Base-by-base conservation (phyloP, 2,888 invertebrate species). In the Holacanthella duospinosa region DNA sequence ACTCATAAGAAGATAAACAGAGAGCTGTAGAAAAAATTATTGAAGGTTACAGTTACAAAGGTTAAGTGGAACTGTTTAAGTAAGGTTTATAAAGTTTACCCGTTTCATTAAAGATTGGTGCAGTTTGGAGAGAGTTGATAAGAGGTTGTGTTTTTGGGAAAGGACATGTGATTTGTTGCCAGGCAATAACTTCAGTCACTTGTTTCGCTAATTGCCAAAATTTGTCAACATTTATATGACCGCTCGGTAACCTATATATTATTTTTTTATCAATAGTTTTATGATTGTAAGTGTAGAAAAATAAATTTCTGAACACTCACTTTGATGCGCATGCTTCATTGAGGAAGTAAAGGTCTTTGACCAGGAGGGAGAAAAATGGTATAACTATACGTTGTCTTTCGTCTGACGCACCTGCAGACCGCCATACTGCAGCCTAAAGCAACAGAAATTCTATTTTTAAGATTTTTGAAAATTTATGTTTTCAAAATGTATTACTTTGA, bases 401-500 rank as follows among this genome's bases (percentile, higher is more conserved):
- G 59, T 74, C 74, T 6, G 74, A 70, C 6, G 74, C 73, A 25
- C 73, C 74, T 3, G 70, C 73, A 0, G 74, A 74, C 57, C 75
- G 60, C 74, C 74, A 74, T 54, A 75, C 78, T 16, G 81, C 82
- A 25, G 81, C 80, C 75, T 82, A 58, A n/a, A 58, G 56, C 56
- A 55, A 28, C 6, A n/a, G n/a, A 12, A 26, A 55, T 19, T n/a
- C n/a, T n/a, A n/a, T n/a, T n/a, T n/a, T n/a, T n/a, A n/a, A n/a
- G n/a, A 55, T 27, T 28, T 56, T 56, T 28, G 29, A 56, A 56
- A 9, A 12, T 21, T 21, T 12, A 58, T 3, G 24, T 55, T 26
- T 24, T 26, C 26, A 16, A 21, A 16, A 12, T 26, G 3, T 3
- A 36, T n/a, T 61, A 69, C 90, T 78, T 92, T 90, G 71, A 92